A percentile compares a stretch with the other conserved stretches of the same genome.
Evolutionary conservation across 2,888 invertebrate species (phyloP).

Genomic region (Lapara coniferarum): DNA sequence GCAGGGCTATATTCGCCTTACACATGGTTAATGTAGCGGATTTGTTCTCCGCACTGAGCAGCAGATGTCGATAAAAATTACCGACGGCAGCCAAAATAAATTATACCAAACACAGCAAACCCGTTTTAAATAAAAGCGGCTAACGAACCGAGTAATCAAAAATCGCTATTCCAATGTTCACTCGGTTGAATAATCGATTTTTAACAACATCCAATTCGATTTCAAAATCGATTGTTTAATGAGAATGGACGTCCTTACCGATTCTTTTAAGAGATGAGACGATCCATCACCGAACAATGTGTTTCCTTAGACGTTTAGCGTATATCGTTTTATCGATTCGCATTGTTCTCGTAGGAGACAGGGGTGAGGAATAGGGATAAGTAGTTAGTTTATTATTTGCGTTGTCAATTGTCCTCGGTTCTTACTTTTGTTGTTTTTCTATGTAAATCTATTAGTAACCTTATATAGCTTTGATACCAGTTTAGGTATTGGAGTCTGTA

Average conservation of each 20-base stretch:
- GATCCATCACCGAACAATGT: constrained; percentile 13
- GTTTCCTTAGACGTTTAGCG: constrained; percentile 16
- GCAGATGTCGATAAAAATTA: not conserved
- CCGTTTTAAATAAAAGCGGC: not conserved
- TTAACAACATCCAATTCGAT: not conserved
- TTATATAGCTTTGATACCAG: not conserved
- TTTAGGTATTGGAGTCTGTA: not conserved
- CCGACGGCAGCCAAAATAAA: not conserved
- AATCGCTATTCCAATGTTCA: not conserved
- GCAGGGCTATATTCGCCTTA: not conserved
- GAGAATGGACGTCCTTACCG: not conserved
- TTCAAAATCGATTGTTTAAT: not conserved
- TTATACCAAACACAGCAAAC: not conserved
- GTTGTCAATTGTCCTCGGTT: not conserved
- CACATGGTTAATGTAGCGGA: constrained; percentile 3
- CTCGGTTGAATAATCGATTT: not conserved
- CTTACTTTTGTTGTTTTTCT: not conserved
- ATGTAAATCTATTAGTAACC: not conserved
- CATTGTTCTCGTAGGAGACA: not conserved
- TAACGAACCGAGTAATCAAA: not conserved
- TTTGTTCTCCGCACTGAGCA: not conserved
- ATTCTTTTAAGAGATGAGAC: constrained; percentile 5
- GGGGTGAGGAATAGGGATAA: not conserved
- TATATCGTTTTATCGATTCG: constrained; percentile 15
- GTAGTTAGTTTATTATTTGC: constrained; percentile 5